Evolutionary conservation across 2,113 vertebrate genomes (phyloP).

Genomic region (Gnathonemus longibarbis): DNA sequence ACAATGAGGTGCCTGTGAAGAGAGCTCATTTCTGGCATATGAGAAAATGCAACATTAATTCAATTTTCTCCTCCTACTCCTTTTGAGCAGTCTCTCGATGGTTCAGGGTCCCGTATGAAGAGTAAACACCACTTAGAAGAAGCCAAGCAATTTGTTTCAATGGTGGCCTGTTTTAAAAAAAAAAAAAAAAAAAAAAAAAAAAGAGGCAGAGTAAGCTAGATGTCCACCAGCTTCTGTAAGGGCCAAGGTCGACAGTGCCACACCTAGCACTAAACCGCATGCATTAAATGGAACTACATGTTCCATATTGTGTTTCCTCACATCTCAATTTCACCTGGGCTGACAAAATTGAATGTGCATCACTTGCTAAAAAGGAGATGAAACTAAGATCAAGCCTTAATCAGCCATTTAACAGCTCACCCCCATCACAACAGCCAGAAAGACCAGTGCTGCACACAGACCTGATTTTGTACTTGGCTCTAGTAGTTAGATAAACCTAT

Average conservation of each 20-base stretch:
- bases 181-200: too few species aligned
- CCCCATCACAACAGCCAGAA: neutral
- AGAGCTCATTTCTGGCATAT: neutral
- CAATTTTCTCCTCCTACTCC: conserved; percentile 1
- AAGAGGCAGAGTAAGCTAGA: neutral
- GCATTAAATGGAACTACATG: neutral
- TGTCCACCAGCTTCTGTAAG: neutral
- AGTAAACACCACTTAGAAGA: neutral
- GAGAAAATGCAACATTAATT: conserved; percentile 3
- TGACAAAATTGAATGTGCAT: neutral
- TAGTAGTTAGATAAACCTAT: neutral
- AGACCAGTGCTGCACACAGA: neutral
- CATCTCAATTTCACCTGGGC: neutral
- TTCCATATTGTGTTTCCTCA: neutral
- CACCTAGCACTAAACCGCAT: neutral
- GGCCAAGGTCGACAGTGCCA: neutral
- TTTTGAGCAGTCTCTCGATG: neutral
- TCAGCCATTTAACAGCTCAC: neutral
- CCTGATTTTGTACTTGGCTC: neutral
- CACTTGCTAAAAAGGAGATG: neutral
- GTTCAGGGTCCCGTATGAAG: neutral
- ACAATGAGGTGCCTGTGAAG: neutral
- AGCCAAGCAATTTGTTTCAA: neutral
- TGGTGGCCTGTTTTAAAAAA: neutral
- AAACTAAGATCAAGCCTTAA: neutral